These are phyloP conservation scores for Chamaetylas fuelleborni DNA, from an alignment of 2,113 vertebrate species.

Conservation along the genomic window DNA sequence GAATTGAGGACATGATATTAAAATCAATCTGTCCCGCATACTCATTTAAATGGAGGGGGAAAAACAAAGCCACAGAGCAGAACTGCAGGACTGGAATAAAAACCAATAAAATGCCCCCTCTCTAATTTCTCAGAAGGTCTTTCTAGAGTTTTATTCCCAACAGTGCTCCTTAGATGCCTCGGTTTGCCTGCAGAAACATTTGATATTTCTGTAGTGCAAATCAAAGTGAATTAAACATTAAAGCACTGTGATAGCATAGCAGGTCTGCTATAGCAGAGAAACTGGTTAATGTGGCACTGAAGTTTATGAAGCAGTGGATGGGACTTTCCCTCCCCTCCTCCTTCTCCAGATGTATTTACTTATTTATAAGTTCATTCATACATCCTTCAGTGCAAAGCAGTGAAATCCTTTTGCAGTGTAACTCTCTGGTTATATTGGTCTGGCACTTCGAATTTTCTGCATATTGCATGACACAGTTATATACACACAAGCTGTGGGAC, in stretches of 20 bases:
- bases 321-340: not conserved
- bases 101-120: slow-evolving; percentile 55
- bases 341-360: not conserved
- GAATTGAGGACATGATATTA: slow-evolving; percentile 43
- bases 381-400: not conserved
- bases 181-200: slow-evolving; percentile 67
- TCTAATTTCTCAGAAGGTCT: slow-evolving; percentile 62
- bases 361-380: slow-evolving; percentile 35
- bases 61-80: slow-evolving; percentile 11
- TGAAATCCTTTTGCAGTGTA: not conserved
- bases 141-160: slow-evolving; percentile 65
- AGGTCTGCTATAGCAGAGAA: slow-evolving; percentile 31
- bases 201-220: slow-evolving; percentile 80
- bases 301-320: slow-evolving; percentile 8
- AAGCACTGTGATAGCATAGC: slow-evolving; percentile 78
- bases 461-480: not conserved
- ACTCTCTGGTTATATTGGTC: not conserved
- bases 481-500: not conserved
- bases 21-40: slow-evolving; percentile 29
- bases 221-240: slow-evolving; percentile 98
- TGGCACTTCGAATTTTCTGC: not conserved
- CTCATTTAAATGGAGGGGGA: not conserved
- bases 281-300: slow-evolving; percentile 16
- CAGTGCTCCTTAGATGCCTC: slow-evolving; percentile 56
- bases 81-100: slow-evolving; percentile 46